Conservation (phyloP, 2,888 invertebrate genomes). For the Acrocera orbiculus region DNA sequence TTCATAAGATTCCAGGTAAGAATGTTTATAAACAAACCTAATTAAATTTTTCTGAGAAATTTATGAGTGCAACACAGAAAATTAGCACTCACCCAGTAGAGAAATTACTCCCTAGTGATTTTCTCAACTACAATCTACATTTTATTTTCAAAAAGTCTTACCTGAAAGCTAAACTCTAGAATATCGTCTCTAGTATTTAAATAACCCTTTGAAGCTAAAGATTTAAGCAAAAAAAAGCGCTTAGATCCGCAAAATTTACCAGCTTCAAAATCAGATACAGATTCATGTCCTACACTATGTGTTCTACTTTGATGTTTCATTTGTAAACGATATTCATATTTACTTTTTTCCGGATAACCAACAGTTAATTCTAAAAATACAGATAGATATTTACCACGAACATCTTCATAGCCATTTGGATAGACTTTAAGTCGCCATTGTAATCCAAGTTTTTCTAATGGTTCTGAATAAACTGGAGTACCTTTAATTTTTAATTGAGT, state of each 20-base stretch:
- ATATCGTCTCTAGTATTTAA: conserved; percentile 69
- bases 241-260: conserved; percentile 97
- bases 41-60: too few relatives aligned
- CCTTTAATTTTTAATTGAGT: conserved; percentile 71
- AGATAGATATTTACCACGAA: conserved; percentile 78
- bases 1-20: too few relatives aligned
- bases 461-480: conserved; percentile 81
- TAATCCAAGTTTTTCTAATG: conserved; percentile 71
- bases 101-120: too few relatives aligned
- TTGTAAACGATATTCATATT: conserved; percentile 86
- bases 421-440: conserved; percentile 86
- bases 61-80: too few relatives aligned
- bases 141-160: too few relatives aligned
- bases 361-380: conserved; percentile 83
- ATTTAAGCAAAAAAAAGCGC: conserved; percentile 75
- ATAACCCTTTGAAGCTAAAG: conserved; percentile 80
- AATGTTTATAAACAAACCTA: too few relatives aligned
- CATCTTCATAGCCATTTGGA: conserved; percentile 89
- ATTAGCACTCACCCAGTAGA: too few relatives aligned
- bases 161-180: conserved; percentile 51
- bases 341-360: conserved; percentile 79
- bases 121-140: too few relatives aligned
- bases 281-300: conserved; percentile 83
- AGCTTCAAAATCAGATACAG: conserved; percentile 89
- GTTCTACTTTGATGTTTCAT: conserved; percentile 83